Conservation (phyloP, 1,140 invertebrate genomes). For the Diuraphis noxia region DNA sequence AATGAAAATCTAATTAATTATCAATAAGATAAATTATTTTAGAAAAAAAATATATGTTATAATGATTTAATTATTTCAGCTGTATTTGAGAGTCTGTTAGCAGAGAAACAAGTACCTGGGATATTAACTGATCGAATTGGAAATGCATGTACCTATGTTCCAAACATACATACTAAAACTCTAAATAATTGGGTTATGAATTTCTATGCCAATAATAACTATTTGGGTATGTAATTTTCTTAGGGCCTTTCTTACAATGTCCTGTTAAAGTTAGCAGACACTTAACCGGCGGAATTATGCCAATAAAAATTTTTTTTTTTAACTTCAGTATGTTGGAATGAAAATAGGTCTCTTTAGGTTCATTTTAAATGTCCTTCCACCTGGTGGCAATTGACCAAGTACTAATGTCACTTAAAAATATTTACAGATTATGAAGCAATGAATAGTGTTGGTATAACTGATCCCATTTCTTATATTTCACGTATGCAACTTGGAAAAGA, state of each 20-base stretch:
- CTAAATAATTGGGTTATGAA: constrained; percentile 88
- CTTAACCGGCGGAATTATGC: too few species aligned
- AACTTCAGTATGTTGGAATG: not conserved
- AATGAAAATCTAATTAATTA: not conserved
- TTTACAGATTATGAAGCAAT: constrained; percentile 84
- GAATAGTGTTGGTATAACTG: constrained; percentile 82
- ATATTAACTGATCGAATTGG: constrained; percentile 75
- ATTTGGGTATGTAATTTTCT: constrained; percentile 68
- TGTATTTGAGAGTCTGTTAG: constrained; percentile 69
- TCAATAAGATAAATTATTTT: not conserved
- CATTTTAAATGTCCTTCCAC: not conserved
- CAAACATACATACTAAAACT: constrained; percentile 83
- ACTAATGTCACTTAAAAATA: constrained; percentile 56
- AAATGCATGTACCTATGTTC: constrained; percentile 80
- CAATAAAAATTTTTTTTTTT: too few species aligned
- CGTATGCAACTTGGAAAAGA: constrained; percentile 71
- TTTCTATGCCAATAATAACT: constrained; percentile 93
- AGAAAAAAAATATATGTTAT: not conserved
- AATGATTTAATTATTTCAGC: constrained; percentile 60
- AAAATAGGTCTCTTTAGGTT: not conserved
- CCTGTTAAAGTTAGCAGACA: not conserved
- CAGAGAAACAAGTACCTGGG: constrained; percentile 74
- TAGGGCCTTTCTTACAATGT: too few species aligned
- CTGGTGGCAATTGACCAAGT: not conserved
- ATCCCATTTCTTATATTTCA: constrained; percentile 80